Base-by-base conservation (phyloP, 2,113 vertebrate genomes). In the Otolemur garnettii region DNA sequence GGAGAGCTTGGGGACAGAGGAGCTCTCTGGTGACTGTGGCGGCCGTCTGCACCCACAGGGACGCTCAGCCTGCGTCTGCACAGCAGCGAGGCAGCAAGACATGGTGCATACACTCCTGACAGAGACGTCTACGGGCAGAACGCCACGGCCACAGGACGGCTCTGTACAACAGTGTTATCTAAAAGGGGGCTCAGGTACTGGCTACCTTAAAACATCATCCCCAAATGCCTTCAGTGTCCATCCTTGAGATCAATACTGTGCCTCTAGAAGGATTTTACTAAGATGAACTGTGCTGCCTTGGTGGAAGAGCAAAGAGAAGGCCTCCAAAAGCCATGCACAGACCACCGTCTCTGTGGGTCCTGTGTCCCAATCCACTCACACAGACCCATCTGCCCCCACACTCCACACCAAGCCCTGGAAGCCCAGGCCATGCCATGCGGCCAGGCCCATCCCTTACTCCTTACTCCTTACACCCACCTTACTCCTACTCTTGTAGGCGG, bases 31-130 rank as follows among this genome's bases (percentile, higher is more conserved):
- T 26, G 57, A 90, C 83, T 62, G 17, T 0, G 4, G 85, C 59
- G 55, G 83, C 94, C 84, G 75, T 84, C 22, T 57, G 83, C 82
- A 66, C 68, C 57, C 17, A 68, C 0, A 89, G 74, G 95, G 85
- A 83, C 83, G 78, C 68, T 94, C 11, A 94, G 33, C 86, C 35
- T 30, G 69, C 69, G 95, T 91, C 28, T 24, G 24, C 89, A 93
- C 86, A 97, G 93, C 91, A 95, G 93, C 74, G n/a, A 90, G 94
- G 79, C 30, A 91, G 93, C 93, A 91, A 80, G 59, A 81, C 28
- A 8, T 60, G 59, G 35, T 7, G 28, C 19, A 21, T 17, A 24
- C 12, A 74, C 45, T 55, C 35, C 71, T 38, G 4, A 68, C 33
- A 71, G 38, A 71, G 38, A 35, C 38, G 42, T 18, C 53, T 0